phyloP scores from a whole-genome alignment of 2,797 vertebrate genomes.

The Dryobates pubescens region DNA sequence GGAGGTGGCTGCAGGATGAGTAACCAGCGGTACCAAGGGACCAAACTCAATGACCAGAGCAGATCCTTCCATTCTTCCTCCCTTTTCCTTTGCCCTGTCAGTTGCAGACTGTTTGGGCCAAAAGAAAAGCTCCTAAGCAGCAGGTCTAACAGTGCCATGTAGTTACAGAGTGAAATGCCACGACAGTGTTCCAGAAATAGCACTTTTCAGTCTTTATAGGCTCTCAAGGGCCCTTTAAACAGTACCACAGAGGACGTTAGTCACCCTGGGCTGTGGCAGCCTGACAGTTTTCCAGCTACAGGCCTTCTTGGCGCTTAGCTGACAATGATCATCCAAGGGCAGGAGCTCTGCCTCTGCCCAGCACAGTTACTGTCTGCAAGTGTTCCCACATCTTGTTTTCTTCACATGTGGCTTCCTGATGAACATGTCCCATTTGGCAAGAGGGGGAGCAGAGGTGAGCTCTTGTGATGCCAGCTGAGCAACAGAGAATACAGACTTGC shows the following conservation, averaged over 20 bases:
- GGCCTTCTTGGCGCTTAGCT: background rate
- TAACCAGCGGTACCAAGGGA: background rate
- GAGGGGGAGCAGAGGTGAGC: background rate
- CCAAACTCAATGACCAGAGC: background rate
- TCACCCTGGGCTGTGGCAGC: background rate
- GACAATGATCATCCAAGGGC: background rate
- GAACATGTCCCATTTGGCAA: conserved; percentile 19
- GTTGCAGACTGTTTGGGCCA: background rate
- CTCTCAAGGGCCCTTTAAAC: background rate
- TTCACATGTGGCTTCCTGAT: background rate
- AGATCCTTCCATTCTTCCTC: background rate
- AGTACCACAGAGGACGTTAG: background rate
- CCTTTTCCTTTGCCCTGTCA: background rate
- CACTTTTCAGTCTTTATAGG: background rate
- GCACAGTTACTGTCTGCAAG: conserved; percentile 26
- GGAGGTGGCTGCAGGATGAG: background rate
- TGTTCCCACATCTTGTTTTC: conserved; percentile 52
- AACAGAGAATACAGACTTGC: background rate
- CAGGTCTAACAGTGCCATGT: background rate
- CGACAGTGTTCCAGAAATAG: background rate
- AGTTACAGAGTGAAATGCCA: background rate
- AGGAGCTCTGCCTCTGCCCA: conserved; percentile 5
- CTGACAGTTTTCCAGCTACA: conserved; percentile 14
- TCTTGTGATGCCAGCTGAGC: background rate
- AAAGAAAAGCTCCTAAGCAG: background rate